phyloP scores from a whole-genome alignment of 2,113 vertebrate species.

The Echinops telfairi region DNA sequence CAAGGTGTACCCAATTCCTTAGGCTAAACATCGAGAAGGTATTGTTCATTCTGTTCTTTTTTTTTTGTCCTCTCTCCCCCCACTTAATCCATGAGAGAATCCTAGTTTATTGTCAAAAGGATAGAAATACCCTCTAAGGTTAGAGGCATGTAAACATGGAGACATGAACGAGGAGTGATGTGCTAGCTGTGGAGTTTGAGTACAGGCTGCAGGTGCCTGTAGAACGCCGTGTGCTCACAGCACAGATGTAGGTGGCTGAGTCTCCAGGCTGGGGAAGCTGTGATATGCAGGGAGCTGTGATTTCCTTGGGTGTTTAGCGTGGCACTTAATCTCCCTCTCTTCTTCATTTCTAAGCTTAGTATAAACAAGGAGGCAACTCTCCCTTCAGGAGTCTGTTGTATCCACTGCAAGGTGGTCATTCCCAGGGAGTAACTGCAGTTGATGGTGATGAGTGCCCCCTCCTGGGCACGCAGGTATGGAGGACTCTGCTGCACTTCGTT shows the following conservation, averaged over 20 bases:
- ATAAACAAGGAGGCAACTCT: not conserved
- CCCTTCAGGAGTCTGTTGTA: conserved; percentile 20
- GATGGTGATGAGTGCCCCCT: conserved; percentile 7
- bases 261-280: not conserved
- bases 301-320: conserved; percentile 26
- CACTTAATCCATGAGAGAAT: not conserved
- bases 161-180: not conserved
- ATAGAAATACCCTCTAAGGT: not conserved
- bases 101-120: not conserved
- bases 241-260: conserved; percentile 14
- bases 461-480: not conserved
- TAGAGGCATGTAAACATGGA: not conserved
- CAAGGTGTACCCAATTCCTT: not conserved
- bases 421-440: conserved; percentile 25
- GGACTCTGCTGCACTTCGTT: not conserved
- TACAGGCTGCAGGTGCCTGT: not conserved
- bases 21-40: not conserved
- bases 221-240: conserved; percentile 20
- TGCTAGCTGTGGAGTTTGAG: not conserved
- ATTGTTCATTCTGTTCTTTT: not conserved
- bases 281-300: conserved; percentile 36
- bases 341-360: conserved; percentile 59
- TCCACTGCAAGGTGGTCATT: conserved; percentile 20
- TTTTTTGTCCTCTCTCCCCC: not conserved
- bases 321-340: not conserved